A percentile compares a stretch with the other conserved stretches of the same genome.
Evolutionary conservation across 2,113 vertebrate species (phyloP).

Genomic region (Lamprologus ornatipinnis): DNA sequence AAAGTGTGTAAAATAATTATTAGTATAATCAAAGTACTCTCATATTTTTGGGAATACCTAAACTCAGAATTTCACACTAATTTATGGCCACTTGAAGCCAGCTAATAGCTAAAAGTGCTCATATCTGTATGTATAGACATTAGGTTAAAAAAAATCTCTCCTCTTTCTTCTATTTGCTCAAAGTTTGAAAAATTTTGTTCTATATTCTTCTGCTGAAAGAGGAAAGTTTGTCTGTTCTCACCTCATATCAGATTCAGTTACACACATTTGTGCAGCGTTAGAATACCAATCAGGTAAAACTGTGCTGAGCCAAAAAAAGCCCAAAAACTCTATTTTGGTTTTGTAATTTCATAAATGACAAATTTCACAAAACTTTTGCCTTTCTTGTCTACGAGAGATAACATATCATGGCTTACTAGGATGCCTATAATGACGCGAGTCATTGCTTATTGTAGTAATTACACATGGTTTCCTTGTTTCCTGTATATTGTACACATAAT

Average conservation of each 20-base stretch:
- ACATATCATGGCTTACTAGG: neutral
- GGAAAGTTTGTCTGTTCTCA: neutral
- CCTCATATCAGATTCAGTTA: neutral
- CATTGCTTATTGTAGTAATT: neutral
- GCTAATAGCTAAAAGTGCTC: neutral
- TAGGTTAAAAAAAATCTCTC: neutral
- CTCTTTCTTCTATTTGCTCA: neutral
- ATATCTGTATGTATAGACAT: neutral
- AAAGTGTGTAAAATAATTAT: neutral
- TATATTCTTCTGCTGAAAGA: neutral
- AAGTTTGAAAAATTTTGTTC: neutral
- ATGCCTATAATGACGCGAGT: neutral
- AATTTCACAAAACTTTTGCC: neutral
- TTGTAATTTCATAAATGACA: neutral
- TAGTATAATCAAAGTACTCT: neutral
- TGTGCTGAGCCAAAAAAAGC: neutral
- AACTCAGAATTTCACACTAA: neutral
- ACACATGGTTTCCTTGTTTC: neutral
- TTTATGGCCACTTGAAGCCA: neutral
- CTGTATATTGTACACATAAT: fast-evolving
- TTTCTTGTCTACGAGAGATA: neutral
- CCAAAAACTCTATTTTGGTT: neutral
- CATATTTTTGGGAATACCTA: neutral
- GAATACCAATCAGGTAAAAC: neutral
- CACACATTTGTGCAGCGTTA: neutral